Percentiles rank a stretch among this genome's conserved stretches.
These are phyloP conservation scores for Azemiops feae DNA, from an alignment of 2,113 vertebrate genomes.

Conservation along the genomic window DNA sequence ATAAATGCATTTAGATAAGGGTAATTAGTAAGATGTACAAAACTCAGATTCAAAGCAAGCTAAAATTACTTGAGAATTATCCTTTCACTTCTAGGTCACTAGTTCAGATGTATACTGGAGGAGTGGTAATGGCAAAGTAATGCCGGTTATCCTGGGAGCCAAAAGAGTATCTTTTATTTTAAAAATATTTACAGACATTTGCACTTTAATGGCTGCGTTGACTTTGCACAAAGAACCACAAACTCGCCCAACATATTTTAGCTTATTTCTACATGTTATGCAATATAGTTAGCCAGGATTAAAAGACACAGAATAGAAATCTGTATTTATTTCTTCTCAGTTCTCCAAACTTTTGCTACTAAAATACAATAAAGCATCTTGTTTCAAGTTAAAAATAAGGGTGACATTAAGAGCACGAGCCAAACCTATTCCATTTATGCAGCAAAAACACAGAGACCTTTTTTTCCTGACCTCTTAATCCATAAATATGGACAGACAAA, in stretches of 20 bases:
- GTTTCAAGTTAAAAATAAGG: background rate
- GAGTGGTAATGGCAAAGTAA: background rate
- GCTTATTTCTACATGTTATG: background rate
- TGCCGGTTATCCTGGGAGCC: background rate
- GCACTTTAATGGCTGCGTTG: background rate
- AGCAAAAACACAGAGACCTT: background rate
- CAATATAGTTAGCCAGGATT: background rate
- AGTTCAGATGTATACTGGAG: background rate
- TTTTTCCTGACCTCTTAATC: background rate
- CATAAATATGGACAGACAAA: background rate
- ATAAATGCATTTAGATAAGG: slow-evolving; percentile 20
- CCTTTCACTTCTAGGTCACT: slow-evolving; percentile 6
- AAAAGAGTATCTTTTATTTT: background rate
- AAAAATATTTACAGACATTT: background rate
- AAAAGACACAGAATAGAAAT: background rate
- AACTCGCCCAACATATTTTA: background rate
- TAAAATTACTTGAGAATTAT: slow-evolving; percentile 3
- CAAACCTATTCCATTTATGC: background rate
- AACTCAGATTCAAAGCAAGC: slow-evolving; percentile 17
- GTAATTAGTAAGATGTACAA: slow-evolving; percentile 18
- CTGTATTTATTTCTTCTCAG: background rate
- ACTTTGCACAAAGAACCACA: background rate
- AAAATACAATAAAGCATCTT: background rate
- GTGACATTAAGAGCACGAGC: background rate
- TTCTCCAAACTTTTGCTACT: background rate